Evolutionary conservation across 2,888 invertebrate genomes (phyloP).

Genomic region (Drosophila seclusa): DNA sequence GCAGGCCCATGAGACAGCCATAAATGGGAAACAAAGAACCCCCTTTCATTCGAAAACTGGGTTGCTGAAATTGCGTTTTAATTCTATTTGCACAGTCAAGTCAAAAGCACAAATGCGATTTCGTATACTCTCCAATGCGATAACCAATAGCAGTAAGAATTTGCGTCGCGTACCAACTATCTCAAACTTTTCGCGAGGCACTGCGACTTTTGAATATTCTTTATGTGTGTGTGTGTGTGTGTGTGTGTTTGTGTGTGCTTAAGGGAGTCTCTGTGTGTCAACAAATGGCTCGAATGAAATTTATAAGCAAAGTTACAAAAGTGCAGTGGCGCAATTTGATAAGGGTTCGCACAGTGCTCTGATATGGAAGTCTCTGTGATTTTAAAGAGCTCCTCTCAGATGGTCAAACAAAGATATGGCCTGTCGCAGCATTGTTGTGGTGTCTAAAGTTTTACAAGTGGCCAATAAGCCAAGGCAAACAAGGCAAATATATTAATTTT

Average conservation of each 20-base stretch:
- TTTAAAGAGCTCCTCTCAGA: conserved; percentile 27
- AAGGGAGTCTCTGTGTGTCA: conserved; percentile 56
- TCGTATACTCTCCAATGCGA: conserved; percentile 33
- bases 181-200: conserved; percentile 64
- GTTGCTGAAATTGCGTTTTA: conserved; percentile 66
- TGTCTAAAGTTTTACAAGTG: conserved; percentile 44
- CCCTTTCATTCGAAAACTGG: conserved; percentile 47
- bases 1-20: conserved; percentile 42
- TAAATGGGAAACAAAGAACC: conserved; percentile 28
- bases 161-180: conserved; percentile 37
- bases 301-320: conserved; percentile 75
- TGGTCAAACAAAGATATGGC: conserved; percentile 51
- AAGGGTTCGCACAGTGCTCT: conserved; percentile 55
- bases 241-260: conserved; percentile 5
- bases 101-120: conserved; percentile 53
- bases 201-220: conserved; percentile 46
- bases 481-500: conserved; percentile 71
- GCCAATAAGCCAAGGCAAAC: conserved; percentile 66
- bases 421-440: conserved; percentile 58
- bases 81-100: conserved; percentile 74
- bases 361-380: conserved; percentile 8
- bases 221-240: conserved; percentile 20
- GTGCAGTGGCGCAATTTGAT: conserved; percentile 72
- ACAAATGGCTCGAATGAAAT: conserved; percentile 79
- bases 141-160: conserved; percentile 54